Evolutionary conservation across 1,140 invertebrate genomes (phyloP), one percentile per base, ranked within the genome.

Genomic region (Lepeophtheirus salmonis): DNA sequence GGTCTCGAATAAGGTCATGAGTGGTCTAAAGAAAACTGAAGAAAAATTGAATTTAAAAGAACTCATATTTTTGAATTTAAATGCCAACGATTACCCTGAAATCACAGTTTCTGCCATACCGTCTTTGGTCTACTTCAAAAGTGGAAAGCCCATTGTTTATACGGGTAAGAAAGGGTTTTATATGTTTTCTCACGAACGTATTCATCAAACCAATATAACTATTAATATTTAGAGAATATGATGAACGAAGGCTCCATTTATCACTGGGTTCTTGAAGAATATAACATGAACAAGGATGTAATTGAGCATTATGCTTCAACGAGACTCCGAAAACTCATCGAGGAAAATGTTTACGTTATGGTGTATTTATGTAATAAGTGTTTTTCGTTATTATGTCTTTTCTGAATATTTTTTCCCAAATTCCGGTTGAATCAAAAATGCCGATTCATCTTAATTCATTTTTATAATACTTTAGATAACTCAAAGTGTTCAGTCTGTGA

Each of bases 71-170:
- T 21, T 50, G 2, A 50, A 51, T 16, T 4, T 60, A 3, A 22
- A 60, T 16, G 22, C 30, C n/a, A 60, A 60, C 50, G 57, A 60
- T 6, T 17, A 30, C 16, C n/a, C 30, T 22, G 57, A 60, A 12
- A 51, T 60, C 23, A 30, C 57, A 2, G 23, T 60, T 20, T 53
- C 57, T 13, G 16, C 20, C 13, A 30, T 89, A 72, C 89, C 89
- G 18, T 78, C 83, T 23, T 72, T 94, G 24, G 86, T 86, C 10
- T 84, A 92, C 74, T 94, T 92, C 72, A 78, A 88, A 67, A 91
- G 92, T 70, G 88, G 71, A 22, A 68, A 73, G 54, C 70, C 73
- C 6, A 72, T 89, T 25, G 72, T 86, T 56, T 87, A 81, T 67
- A 80, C 79, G 66, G 77, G 76, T 66, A 50, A n/a, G n/a, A n/a